Evolutionary conservation across 1,140 invertebrate genomes (phyloP).

Genomic region (Musca vetustissima): DNA sequence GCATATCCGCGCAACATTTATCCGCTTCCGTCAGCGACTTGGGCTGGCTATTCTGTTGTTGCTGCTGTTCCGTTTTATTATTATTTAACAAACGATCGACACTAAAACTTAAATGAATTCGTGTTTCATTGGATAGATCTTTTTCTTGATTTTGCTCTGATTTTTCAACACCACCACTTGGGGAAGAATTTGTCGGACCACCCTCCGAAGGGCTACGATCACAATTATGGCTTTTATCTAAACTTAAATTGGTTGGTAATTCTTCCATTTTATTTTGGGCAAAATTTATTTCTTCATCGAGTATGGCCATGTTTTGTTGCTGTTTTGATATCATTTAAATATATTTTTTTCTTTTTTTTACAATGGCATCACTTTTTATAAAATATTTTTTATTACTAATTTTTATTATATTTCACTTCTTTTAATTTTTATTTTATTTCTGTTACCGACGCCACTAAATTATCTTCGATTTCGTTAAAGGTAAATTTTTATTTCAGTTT

Average conservation of each 20-base stretch:
- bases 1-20: conserved; percentile 14
- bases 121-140: conserved; percentile 32
- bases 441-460: too few relatives aligned
- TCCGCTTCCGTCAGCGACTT: background rate
- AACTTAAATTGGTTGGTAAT: conserved; percentile 18
- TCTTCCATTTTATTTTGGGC: conserved; percentile 9
- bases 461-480: too few relatives aligned
- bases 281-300: conserved; percentile 10
- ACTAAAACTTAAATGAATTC: conserved; percentile 53
- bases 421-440: background rate
- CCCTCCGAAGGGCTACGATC: background rate
- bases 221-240: conserved; percentile 13
- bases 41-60: background rate
- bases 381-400: background rate
- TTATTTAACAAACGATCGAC: conserved; percentile 43
- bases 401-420: background rate
- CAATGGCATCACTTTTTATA: background rate
- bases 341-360: background rate
- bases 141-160: background rate
- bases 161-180: too few relatives aligned
- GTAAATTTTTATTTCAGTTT: background rate
- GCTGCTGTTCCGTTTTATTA: conserved; percentile 14
- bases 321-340: conserved; percentile 21
- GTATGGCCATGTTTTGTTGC: conserved; percentile 12
- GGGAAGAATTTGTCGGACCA: too few relatives aligned